phyloP scores from a whole-genome alignment of 2,888 invertebrate species.

The Diploptera punctata region DNA sequence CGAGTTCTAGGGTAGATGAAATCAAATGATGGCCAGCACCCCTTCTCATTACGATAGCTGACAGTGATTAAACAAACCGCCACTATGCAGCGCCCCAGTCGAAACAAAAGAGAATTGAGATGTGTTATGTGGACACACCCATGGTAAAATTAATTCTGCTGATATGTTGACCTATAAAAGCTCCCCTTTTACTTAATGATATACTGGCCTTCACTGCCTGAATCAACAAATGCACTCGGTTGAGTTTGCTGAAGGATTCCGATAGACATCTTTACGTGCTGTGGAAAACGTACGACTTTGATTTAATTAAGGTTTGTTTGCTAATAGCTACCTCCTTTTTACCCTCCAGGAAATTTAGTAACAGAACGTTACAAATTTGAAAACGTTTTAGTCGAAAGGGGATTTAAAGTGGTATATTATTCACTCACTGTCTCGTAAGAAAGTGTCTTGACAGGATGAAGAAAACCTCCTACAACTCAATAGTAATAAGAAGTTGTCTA shows the following conservation, averaged over 20 bases:
- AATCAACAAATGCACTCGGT: neutral
- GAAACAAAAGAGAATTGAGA: conserved; percentile 6
- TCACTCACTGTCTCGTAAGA: too few species aligned
- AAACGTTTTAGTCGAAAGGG: too few species aligned
- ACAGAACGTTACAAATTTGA: too few species aligned
- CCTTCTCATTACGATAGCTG: neutral
- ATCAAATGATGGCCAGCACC: neutral
- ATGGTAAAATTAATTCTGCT: neutral
- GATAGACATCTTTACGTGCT: neutral
- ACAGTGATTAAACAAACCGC: neutral
- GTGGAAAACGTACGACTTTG: too few species aligned
- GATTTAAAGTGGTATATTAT: too few species aligned
- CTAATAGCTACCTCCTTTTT: too few species aligned
- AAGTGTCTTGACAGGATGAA: too few species aligned
- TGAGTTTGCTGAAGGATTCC: neutral
- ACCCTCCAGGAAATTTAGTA: too few species aligned
- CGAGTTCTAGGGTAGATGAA: neutral
- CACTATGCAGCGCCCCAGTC: neutral
- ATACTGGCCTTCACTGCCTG: neutral
- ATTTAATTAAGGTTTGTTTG: too few species aligned
- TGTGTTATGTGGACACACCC: neutral
- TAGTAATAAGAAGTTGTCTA: too few species aligned
- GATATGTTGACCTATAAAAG: neutral
- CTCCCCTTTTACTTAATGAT: neutral
- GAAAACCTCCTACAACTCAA: too few species aligned